A percentile compares a stretch with the other conserved stretches of the same genome.
phyloP scores from a whole-genome alignment of 1,140 invertebrate species.

The Drosophila guanche region DNA sequence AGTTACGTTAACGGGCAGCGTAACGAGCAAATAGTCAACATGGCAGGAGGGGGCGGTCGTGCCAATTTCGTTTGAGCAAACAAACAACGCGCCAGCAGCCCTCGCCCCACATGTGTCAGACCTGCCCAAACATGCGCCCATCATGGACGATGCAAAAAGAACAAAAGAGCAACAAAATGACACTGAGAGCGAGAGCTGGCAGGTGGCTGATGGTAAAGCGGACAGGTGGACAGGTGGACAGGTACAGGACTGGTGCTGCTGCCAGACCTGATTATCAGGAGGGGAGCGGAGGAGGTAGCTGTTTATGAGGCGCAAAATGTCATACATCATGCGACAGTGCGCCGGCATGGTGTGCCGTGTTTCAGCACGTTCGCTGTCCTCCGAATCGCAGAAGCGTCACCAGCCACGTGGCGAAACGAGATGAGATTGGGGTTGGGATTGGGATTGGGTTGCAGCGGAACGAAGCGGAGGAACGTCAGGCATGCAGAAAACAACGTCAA shows the following conservation, averaged over 20 bases:
- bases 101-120: not conserved
- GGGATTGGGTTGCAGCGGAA: constrained; percentile 1
- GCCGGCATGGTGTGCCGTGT: constrained; percentile 9
- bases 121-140: constrained; percentile 15
- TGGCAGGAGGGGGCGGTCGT: constrained; percentile 34
- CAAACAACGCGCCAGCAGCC: constrained; percentile 46
- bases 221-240: constrained; percentile 4
- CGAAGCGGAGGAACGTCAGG: constrained; percentile 16
- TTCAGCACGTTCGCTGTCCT: constrained; percentile 5
- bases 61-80: constrained; percentile 75
- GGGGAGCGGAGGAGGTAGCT: constrained; percentile 26
- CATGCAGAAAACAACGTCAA: constrained; percentile 40
- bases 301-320: constrained; percentile 80
- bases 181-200: not conserved
- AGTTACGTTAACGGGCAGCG: constrained; percentile 47
- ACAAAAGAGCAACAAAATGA: constrained; percentile 41
- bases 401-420: constrained; percentile 26
- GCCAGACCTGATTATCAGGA: constrained; percentile 52
- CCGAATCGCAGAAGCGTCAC: constrained; percentile 5
- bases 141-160: constrained; percentile 46
- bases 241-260: not conserved
- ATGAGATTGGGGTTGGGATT: constrained; percentile 18
- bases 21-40: constrained; percentile 76
- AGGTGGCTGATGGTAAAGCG: constrained; percentile 4
- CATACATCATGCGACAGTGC: constrained; percentile 75